Evolutionary conservation across 2,113 vertebrate species (phyloP), one percentile per base, ranked within the genome.

Genomic region (Lampris incognitus): DNA sequence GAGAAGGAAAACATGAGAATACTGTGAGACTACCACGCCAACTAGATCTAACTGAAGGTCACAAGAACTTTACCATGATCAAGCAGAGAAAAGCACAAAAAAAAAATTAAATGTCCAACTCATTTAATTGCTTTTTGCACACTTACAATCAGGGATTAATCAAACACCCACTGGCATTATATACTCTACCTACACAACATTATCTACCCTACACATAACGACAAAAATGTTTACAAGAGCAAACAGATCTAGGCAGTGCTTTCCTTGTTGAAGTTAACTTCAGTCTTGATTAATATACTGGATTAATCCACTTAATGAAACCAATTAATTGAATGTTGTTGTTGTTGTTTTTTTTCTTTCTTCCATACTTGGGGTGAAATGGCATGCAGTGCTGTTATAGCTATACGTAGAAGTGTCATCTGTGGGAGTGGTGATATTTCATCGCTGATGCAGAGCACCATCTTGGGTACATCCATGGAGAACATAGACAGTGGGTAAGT

Each of bases 121-220:
- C 61, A 80, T 94, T 94, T 94, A 94, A 93, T 94, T 65, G 54
- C 83, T 89, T 92, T 88, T 91, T 93, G 75, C 86, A 93, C 91
- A 93, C 86, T 86, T 89, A 94, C 89, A 93, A 90, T 91, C 86
- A 90, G 79, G 80, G 73, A 80, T 88, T 83, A 79, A 69, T 88
- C 71, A 81, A 77, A 88, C 78, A 89, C 80, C 83, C 84, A 91
- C 76, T 84, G 79, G 72, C 80, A 68, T 91, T 86, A 76, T 79
- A 85, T 78, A 89, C 69, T 87, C 74, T 88, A 91, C 80, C 69
- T 77, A 91, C 88, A 85, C 84, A 83, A 87, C 84, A 87, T 86
- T 60, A 73, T 87, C 82, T 88, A 87, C 80, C 84, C 85, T 87
- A 89, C 83, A 92, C 86, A 85, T 82, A 88, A 85, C 81, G 84